Percentiles rank a stretch among this genome's conserved stretches.
phyloP scores from a whole-genome alignment of 2,888 invertebrate genomes.

The Mythimna vitellina region DNA sequence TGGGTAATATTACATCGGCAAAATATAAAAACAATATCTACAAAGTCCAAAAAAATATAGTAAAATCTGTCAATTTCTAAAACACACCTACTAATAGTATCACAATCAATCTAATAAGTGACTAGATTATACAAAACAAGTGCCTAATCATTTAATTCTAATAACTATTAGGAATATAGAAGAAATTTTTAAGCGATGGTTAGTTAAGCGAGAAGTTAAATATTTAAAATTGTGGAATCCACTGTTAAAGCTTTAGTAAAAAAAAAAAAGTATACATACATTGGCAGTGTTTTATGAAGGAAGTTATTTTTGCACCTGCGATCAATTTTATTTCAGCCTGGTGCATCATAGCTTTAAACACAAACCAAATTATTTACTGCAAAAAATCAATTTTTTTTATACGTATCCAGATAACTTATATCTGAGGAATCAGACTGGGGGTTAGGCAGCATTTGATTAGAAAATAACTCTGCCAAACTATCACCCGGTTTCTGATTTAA shows the following conservation, averaged over 20 bases:
- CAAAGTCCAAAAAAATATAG: slow-evolving; percentile 5
- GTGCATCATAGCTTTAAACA: neutral
- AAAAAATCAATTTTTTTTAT: neutral
- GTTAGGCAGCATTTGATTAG: too few species aligned
- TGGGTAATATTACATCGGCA: too few species aligned
- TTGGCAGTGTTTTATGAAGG: neutral
- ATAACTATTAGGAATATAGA: slow-evolving; percentile 39
- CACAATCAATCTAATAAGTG: slow-evolving; percentile 64
- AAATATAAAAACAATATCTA: neutral
- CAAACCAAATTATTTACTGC: slow-evolving; percentile 1
- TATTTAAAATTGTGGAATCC: slow-evolving; percentile 19
- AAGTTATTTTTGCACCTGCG: neutral
- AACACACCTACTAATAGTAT: slow-evolving; percentile 59
- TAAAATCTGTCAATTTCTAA: slow-evolving; percentile 41
- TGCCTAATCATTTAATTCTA: slow-evolving; percentile 46
- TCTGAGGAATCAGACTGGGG: neutral
- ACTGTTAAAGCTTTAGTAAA: neutral
- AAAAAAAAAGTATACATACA: neutral
- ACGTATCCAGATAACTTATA: neutral
- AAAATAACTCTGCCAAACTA: too few species aligned
- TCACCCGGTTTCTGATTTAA: too few species aligned
- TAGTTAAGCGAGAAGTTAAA: slow-evolving; percentile 26
- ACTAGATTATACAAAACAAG: slow-evolving; percentile 50
- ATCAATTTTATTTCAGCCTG: neutral
- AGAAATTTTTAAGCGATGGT: slow-evolving; percentile 28